Evolutionary conservation across 2,797 vertebrate species (phyloP).

Genomic region (Echiichthys vipera): DNA sequence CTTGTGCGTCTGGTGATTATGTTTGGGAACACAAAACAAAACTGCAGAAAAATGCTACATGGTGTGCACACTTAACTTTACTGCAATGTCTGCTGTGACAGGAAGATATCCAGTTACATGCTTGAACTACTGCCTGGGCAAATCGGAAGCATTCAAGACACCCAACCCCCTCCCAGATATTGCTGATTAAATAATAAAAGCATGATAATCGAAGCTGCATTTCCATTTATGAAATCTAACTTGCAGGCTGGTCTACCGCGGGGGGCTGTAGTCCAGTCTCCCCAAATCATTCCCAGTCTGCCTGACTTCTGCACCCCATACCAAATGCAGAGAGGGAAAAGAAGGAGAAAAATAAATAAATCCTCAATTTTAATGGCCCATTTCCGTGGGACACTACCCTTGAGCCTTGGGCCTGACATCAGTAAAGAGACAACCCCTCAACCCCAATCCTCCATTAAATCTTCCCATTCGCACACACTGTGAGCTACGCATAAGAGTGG

Average conservation of each 20-base stretch:
- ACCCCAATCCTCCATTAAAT: slow-evolving; percentile 49
- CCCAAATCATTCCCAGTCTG: slow-evolving; percentile 68
- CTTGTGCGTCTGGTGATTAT: slow-evolving; percentile 13
- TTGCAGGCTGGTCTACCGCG: slow-evolving; percentile 49
- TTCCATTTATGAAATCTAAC: slow-evolving; percentile 67
- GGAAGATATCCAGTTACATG: slow-evolving; percentile 47
- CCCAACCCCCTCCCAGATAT: slow-evolving; percentile 57
- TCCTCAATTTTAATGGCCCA: slow-evolving; percentile 78
- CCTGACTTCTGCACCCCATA: slow-evolving; percentile 57
- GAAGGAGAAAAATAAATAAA: slow-evolving; percentile 78
- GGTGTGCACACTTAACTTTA: slow-evolving; percentile 26
- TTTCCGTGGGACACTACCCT: slow-evolving; percentile 81
- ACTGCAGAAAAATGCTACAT: neutral
- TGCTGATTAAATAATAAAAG: slow-evolving; percentile 73
- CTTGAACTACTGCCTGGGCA: slow-evolving; percentile 51
- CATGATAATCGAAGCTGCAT: slow-evolving; percentile 67
- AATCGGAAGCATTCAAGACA: slow-evolving; percentile 69
- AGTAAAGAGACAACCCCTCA: slow-evolving; percentile 60
- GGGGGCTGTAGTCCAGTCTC: slow-evolving; percentile 32
- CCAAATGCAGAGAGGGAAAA: slow-evolving; percentile 64
- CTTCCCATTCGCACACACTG: slow-evolving; percentile 43
- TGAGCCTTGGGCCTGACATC: slow-evolving; percentile 67
- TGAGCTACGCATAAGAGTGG: slow-evolving; percentile 30
- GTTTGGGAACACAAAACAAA: slow-evolving; percentile 22
- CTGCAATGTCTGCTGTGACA: slow-evolving; percentile 20